These are phyloP conservation scores for Gadopsis bispinosus DNA, from an alignment of 2,797 vertebrate species.

Conservation along the genomic window DNA sequence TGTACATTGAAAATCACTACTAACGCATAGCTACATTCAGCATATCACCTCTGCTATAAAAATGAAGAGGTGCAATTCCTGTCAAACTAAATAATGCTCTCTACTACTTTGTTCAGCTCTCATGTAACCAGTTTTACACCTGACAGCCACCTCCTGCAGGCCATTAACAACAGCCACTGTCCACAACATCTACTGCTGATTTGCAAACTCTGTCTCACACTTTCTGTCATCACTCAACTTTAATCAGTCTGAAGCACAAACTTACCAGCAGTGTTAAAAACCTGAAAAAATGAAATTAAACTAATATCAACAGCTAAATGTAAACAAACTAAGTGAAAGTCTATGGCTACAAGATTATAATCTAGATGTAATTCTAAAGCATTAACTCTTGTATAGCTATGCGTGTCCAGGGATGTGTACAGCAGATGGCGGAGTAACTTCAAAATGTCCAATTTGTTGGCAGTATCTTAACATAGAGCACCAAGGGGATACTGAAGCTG, in stretches of 20 bases:
- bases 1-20: neutral
- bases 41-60: neutral
- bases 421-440: slow-evolving; percentile 40
- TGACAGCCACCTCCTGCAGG: slow-evolving; percentile 13
- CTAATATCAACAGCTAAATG: slow-evolving; percentile 11
- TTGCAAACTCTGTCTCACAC: slow-evolving; percentile 14
- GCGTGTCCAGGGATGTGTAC: slow-evolving; percentile 6
- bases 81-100: slow-evolving; percentile 8
- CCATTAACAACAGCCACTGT: slow-evolving; percentile 12
- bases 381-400: neutral
- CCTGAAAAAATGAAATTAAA: neutral
- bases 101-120: slow-evolving; percentile 15
- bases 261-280: neutral
- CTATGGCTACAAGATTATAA: neutral
- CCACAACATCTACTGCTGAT: slow-evolving; percentile 23
- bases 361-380: slow-evolving; percentile 2
- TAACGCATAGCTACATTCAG: slow-evolving; percentile 1
- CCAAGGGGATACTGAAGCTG: slow-evolving; percentile 21
- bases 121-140: slow-evolving; percentile 1
- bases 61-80: neutral
- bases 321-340: neutral
- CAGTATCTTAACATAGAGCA: slow-evolving; percentile 40
- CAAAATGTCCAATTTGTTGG: slow-evolving; percentile 49
- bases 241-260: slow-evolving; percentile 12
- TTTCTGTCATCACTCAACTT: slow-evolving; percentile 14